Evolutionary conservation across 2,888 invertebrate genomes (phyloP).

Genomic region (Lycocerus yunnanus): DNA sequence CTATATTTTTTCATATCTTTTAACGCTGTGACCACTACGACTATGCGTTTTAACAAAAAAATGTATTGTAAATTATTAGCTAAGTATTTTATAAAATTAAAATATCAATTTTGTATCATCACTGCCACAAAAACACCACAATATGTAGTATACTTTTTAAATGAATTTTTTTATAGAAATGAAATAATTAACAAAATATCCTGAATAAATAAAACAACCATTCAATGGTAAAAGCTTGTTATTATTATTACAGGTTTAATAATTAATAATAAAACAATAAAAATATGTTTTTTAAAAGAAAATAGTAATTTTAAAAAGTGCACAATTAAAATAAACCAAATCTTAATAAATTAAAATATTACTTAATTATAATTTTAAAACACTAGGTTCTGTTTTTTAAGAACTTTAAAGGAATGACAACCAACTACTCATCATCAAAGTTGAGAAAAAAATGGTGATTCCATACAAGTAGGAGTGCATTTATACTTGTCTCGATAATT

Average conservation of each 20-base stretch:
- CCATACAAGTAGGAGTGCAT: not conserved
- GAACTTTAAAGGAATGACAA: conserved; percentile 24
- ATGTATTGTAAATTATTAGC: no score
- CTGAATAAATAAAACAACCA: not conserved
- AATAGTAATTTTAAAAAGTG: not conserved
- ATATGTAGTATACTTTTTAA: not conserved
- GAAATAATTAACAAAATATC: not conserved
- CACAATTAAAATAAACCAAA: not conserved
- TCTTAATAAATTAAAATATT: not conserved
- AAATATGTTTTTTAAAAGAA: not conserved
- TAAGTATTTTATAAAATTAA: no score
- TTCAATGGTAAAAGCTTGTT: not conserved
- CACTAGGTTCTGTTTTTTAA: conserved; percentile 19
- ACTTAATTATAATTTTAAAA: conserved; percentile 5
- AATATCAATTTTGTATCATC: no score
- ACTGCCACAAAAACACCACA: no score
- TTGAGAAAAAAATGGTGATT: not conserved
- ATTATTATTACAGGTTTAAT: not conserved
- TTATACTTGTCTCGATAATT: not conserved
- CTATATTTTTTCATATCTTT: no score
- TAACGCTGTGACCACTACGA: no score
- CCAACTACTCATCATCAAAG: not conserved
- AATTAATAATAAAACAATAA: conserved; percentile 3
- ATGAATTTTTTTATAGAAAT: not conserved
- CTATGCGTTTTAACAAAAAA: no score